Conservation (phyloP, 2,797 vertebrate species). For the Fistularia commersonii region DNA sequence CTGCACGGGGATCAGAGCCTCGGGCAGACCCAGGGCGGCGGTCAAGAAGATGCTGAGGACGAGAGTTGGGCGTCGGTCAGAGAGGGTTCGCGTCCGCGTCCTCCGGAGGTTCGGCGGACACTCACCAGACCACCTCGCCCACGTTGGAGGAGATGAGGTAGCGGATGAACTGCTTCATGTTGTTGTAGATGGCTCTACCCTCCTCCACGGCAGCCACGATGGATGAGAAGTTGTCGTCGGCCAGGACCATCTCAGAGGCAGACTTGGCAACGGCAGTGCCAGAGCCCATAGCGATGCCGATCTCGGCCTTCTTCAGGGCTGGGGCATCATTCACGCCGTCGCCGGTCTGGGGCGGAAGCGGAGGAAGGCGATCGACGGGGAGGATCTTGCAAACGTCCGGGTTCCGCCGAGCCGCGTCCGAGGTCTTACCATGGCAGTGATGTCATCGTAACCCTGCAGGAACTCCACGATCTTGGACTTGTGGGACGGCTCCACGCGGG, state of each 20-base stretch:
- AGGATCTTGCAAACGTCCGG: too few relatives aligned
- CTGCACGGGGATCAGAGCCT: constrained; percentile 93
- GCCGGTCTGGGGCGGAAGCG: constrained; percentile 77
- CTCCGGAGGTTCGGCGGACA: neutral
- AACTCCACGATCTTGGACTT: constrained; percentile 96
- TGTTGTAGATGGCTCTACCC: constrained; percentile 96
- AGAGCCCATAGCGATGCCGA: constrained; percentile 96
- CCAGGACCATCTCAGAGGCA: constrained; percentile 95
- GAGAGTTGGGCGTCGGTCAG: neutral
- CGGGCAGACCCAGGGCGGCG: constrained; percentile 88
- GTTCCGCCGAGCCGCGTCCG: too few relatives aligned
- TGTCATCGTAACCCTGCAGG: constrained; percentile 87
- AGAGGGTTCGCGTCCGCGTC: neutral
- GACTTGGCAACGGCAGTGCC: constrained; percentile 96
- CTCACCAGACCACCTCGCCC: constrained; percentile 95
- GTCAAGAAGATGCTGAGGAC: constrained; percentile 85
- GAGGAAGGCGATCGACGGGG: neutral
- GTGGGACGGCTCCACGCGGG: constrained; percentile 91
- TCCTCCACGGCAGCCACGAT: constrained; percentile 94
- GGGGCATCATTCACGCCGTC: constrained; percentile 96
- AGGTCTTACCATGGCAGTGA: constrained; percentile 89
- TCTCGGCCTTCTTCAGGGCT: constrained; percentile 94
- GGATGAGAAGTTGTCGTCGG: constrained; percentile 95
- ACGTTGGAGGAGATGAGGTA: constrained; percentile 97
- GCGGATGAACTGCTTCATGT: constrained; percentile 98